Evolutionary conservation across 2,888 invertebrate species (phyloP), one percentile per base, ranked within the genome.

Genomic region (Pantelozetes paolii): DNA sequence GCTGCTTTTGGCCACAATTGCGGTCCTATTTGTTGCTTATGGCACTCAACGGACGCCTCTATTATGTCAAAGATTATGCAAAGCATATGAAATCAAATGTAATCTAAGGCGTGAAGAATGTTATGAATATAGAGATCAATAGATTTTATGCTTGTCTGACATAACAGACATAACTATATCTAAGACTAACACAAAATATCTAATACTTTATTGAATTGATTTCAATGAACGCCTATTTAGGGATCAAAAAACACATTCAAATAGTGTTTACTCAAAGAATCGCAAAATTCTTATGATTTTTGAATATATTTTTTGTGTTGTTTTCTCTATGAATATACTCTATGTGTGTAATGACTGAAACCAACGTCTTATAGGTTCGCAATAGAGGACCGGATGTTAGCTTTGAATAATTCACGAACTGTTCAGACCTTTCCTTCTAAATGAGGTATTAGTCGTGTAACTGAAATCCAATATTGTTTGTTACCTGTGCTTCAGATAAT

Each of bases 391-490:
- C 64, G 64, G 64, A 64, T 64, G 64, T 64, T 64, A 64, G 64
- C 20, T 64, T 36, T 64, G 64, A 64, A 64, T 64, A 36, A 64
- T 64, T 64, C 64, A 64, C 18, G 36, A 64, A n/a, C 1, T 32
- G 36, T 30, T 64, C 64, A 64, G 64, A 64, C 64, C 64, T 64
- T 64, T 64, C 36, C 36, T 36, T 20, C 20, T 20, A 36, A n/a
- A 36, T 18, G n/a, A 36, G 36, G 64, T 36, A 64, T 64, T 64
- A 64, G 64, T 64, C 64, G 64, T 64, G 64, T 64, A 36, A 64
- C 18, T 64, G 64, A 64, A 64, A 64, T 64, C 64, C 64, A 64
- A 64, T 64, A 64, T 64, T 64, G 62, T 62, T 62, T 20, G 26
- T 64, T 64, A 36, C 57, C 57, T 57, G 57, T 23, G 57, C 57